Conservation (phyloP, 2,113 vertebrate species). For the Misgurnus mizolepis region DNA sequence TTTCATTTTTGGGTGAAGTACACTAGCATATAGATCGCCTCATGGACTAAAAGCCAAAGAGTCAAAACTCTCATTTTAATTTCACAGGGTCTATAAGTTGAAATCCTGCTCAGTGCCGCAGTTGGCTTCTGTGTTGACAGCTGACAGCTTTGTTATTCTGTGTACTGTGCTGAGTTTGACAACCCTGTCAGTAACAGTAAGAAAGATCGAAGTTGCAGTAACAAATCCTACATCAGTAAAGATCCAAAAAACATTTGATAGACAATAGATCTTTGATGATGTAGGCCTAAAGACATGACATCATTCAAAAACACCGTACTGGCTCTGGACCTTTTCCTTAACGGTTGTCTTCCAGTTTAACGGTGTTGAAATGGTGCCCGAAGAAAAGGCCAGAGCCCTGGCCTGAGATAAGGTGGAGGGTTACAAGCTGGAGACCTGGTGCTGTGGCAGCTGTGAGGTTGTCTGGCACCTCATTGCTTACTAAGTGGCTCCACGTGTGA, state of each 20-base stretch:
- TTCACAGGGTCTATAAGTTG: not conserved
- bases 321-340: not conserved
- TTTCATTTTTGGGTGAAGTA: too few species aligned
- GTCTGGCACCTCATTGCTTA: constrained; percentile 74
- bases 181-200: not conserved
- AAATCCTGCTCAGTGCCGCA: not conserved
- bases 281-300: not conserved
- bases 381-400: constrained; percentile 5
- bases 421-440: constrained; percentile 27
- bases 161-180: not conserved
- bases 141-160: not conserved
- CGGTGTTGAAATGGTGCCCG: constrained; percentile 10
- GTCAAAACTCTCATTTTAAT: too few species aligned
- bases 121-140: not conserved
- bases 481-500: constrained; percentile 77
- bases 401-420: constrained; percentile 27
- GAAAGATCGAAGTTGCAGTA: not conserved
- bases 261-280: not conserved
- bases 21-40: too few species aligned
- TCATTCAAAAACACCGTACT: not conserved
- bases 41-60: too few species aligned
- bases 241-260: constrained; percentile 1
- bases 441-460: constrained; percentile 68
- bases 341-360: constrained; percentile 10
- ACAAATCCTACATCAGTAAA: not conserved